phyloP scores from a whole-genome alignment of 37 sponge, comb jelly and placozoan species.

The Haliclona indistincta region DNA sequence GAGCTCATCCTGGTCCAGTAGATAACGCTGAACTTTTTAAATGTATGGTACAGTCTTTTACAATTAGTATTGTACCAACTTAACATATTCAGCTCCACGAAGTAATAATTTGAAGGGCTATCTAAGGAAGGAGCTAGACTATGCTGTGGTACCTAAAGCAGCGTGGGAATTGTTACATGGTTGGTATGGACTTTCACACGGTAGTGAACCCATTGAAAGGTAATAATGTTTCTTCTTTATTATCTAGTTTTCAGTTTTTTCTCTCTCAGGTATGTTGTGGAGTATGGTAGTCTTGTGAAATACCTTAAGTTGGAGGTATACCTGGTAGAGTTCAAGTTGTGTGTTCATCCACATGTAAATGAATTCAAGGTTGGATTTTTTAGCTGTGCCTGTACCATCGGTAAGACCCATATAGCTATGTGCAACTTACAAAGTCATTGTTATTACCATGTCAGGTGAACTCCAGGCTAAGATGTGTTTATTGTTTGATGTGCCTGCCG shows the following conservation, averaged over 20 bases:
- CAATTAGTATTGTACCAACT: no score
- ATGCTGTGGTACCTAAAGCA: conserved; percentile 53
- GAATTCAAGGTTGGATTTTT: conserved; percentile 40
- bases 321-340: conserved; percentile 70
- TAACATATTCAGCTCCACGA: neutral
- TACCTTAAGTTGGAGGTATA: conserved; percentile 92
- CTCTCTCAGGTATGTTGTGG: conserved; percentile 64
- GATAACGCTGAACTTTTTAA: conserved; percentile 82
- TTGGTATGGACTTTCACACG: conserved; percentile 65
- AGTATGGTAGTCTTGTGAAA: conserved; percentile 78
- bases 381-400: conserved; percentile 72
- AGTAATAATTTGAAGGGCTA: conserved; percentile 55
- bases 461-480: conserved; percentile 44
- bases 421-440: no score
- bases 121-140: conserved; percentile 83
- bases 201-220: conserved; percentile 48
- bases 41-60: no score
- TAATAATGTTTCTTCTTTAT: no score
- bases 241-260: no score
- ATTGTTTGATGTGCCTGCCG: conserved; percentile 41
- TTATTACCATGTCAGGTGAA: no score
- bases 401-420: conserved; percentile 62
- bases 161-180: conserved; percentile 67
- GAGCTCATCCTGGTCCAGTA: conserved; percentile 88
- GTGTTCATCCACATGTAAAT: conserved; percentile 52